These are phyloP conservation scores for Thunnus albacares DNA, from an alignment of 2,797 vertebrate genomes.

Conservation along the genomic window DNA sequence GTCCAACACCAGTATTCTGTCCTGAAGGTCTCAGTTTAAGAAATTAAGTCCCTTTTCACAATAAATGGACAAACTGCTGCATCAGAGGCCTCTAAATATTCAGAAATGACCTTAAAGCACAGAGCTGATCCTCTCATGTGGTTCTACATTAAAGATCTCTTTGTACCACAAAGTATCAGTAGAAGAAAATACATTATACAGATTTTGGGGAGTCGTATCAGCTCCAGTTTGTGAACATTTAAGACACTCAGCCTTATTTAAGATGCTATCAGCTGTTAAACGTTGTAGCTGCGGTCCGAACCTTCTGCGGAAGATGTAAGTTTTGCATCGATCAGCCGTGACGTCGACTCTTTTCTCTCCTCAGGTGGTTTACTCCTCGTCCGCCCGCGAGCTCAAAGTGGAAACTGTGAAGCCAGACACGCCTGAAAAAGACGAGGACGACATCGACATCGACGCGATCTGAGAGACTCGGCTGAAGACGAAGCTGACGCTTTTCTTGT, in stretches of 20 bases:
- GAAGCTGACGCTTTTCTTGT: constrained; percentile 60
- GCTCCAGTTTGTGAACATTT: too few species aligned
- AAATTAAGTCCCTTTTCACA: neutral
- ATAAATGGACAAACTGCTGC: neutral
- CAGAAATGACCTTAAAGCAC: constrained; percentile 4
- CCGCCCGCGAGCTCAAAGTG: constrained; percentile 95
- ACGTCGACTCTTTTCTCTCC: constrained; percentile 2
- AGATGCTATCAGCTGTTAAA: too few species aligned
- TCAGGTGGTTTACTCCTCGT: constrained; percentile 96
- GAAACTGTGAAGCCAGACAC: constrained; percentile 93
- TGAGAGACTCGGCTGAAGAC: constrained; percentile 84
- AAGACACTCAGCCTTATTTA: too few species aligned
- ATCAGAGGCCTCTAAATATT: neutral
- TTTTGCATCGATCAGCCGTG: too few species aligned
- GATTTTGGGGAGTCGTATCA: too few species aligned
- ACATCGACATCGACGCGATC: constrained; percentile 99
- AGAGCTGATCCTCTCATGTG: neutral
- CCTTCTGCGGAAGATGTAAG: neutral
- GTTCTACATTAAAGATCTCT: too few species aligned
- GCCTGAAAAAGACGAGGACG: constrained; percentile 92
- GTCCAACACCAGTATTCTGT: neutral
- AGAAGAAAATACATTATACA: too few species aligned
- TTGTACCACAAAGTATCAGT: too few species aligned
- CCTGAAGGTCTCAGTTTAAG: neutral
- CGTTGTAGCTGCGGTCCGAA: neutral